Evolutionary conservation across 2,797 vertebrate genomes (phyloP).

Genomic region (Ceryle rudis): DNA sequence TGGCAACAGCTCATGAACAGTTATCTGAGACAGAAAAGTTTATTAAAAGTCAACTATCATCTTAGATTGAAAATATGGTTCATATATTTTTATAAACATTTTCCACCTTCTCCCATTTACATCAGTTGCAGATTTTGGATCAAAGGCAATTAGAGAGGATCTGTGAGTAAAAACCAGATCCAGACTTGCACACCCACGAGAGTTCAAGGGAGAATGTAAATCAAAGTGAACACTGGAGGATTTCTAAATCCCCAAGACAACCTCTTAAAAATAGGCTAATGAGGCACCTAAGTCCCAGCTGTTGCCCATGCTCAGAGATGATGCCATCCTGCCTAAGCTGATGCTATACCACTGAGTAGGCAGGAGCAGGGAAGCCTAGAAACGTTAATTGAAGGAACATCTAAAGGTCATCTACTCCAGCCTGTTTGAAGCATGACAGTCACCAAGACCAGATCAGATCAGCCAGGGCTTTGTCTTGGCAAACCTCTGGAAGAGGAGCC

Average conservation of each 20-base stretch:
- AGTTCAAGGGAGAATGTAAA: neutral
- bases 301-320: neutral
- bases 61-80: neutral
- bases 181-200: neutral
- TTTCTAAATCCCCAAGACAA: fast-evolving
- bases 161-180: neutral
- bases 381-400: neutral
- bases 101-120: neutral
- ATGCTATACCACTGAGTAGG: neutral
- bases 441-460: neutral
- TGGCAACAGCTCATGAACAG: neutral
- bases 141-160: neutral
- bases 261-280: neutral
- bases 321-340: neutral
- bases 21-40: neutral
- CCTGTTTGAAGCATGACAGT: neutral
- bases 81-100: neutral
- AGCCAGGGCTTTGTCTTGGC: neutral
- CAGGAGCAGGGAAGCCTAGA: neutral
- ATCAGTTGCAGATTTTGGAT: neutral
- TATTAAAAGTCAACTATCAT: neutral
- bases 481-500: neutral
- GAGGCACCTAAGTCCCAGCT: neutral
- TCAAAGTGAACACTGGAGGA: neutral
- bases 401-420: neutral